A percentile compares a stretch with the other conserved stretches of the same genome.
Conservation (phyloP, 2,888 invertebrate species). For the Melanostoma scalare region DNA sequence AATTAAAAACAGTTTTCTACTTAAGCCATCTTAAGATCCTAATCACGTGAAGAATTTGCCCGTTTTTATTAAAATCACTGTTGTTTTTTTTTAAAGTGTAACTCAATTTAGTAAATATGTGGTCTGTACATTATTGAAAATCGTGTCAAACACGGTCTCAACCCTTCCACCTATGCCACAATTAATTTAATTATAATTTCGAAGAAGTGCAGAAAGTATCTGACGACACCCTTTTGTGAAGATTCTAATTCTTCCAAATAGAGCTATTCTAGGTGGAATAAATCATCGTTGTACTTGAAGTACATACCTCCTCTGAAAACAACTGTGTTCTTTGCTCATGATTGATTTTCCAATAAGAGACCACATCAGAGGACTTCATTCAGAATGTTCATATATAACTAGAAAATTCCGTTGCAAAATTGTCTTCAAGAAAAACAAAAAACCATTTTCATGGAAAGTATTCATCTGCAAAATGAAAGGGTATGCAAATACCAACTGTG, state of each 20-base stretch:
- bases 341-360: not conserved
- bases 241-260: not conserved
- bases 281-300: too few relatives aligned
- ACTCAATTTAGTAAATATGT: too few relatives aligned
- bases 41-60: too few relatives aligned
- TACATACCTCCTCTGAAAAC: too few relatives aligned
- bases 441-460: constrained; percentile 29
- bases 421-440: constrained; percentile 25
- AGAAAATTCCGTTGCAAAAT: constrained; percentile 23
- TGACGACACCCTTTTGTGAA: constrained; percentile 32
- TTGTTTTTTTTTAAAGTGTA: too few relatives aligned
- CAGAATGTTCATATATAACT: not conserved
- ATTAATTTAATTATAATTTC: constrained; percentile 39
- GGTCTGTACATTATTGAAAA: too few relatives aligned
- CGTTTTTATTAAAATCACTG: too few relatives aligned
- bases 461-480: constrained; percentile 51
- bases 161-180: constrained; percentile 41
- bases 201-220: constrained; percentile 28
- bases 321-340: too few relatives aligned
- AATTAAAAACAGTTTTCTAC: too few relatives aligned
- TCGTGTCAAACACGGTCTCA: not conserved
- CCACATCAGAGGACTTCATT: constrained; percentile 53
- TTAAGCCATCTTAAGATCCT: too few relatives aligned
- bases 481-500: not conserved
- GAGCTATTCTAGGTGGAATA: too few relatives aligned